Percentiles rank a stretch among this genome's conserved stretches.
These are phyloP conservation scores for Enteromius treurensis DNA, from an alignment of 2,797 vertebrate genomes.

Conservation along the genomic window DNA sequence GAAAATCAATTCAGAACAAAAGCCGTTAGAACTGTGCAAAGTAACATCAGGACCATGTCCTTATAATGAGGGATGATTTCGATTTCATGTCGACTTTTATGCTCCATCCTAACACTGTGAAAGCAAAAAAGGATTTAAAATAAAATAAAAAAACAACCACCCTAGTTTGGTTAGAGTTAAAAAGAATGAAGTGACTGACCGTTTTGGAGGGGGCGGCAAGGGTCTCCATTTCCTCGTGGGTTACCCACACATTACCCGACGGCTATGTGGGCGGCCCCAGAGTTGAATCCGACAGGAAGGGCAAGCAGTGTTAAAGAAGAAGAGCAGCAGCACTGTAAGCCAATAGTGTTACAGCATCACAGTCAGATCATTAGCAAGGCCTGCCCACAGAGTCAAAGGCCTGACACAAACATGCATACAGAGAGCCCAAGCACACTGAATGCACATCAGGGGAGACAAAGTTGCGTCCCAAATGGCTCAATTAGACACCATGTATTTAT, in stretches of 20 bases:
- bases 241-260: conserved; percentile 99
- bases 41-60: neutral
- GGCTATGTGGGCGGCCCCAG: conserved; percentile 84
- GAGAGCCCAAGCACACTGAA: conserved; percentile 58
- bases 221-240: conserved; percentile 99
- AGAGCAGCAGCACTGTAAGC: conserved; percentile 98
- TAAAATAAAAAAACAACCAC: neutral
- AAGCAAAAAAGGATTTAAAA: neutral
- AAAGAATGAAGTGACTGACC: conserved; percentile 82
- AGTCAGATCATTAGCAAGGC: conserved; percentile 80
- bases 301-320: conserved; percentile 98
- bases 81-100: conserved; percentile 7
- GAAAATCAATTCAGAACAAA: neutral
- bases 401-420: conserved; percentile 59
- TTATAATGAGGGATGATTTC: neutral
- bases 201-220: conserved; percentile 94
- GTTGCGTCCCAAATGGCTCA: neutral
- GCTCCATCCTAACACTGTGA: neutral
- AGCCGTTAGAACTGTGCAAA: neutral
- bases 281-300: conserved; percentile 84
- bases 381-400: conserved; percentile 66
- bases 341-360: conserved; percentile 91
- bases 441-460: conserved; percentile 24
- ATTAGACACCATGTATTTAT: neutral
- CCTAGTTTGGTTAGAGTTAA: conserved; percentile 25